These are phyloP conservation scores for Plebejus melissa DNA, from an alignment of 2,888 invertebrate genomes.

Conservation along the genomic window DNA sequence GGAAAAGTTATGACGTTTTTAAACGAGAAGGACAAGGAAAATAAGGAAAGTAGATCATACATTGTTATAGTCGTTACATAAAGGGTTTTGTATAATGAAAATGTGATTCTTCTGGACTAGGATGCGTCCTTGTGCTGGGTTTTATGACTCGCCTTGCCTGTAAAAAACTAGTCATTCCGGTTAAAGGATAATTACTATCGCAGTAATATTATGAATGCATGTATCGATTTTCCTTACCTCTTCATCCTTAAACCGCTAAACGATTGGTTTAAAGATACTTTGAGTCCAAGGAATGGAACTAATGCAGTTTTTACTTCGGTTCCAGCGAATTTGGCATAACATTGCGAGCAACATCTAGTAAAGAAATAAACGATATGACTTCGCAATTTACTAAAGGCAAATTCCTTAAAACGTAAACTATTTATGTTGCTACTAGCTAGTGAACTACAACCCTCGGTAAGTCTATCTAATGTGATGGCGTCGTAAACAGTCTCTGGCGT, in stretches of 20 bases:
- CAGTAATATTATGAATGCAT: neutral
- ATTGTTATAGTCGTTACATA: no score
- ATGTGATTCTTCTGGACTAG: no score
- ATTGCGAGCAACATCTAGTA: neutral
- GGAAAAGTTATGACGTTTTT: neutral
- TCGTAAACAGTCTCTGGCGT: constrained; percentile 12
- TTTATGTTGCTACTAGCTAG: neutral
- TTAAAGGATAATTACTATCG: neutral
- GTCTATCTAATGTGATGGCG: constrained; percentile 5
- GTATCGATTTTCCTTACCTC: neutral
- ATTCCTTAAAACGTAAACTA: neutral
- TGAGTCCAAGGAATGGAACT: no score
- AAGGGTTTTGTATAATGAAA: no score
- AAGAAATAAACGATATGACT: neutral
- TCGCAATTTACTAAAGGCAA: neutral
- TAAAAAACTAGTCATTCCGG: no score
- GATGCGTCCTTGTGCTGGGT: no score
- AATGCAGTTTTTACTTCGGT: neutral
- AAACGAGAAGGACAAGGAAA: neutral
- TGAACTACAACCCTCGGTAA: neutral
- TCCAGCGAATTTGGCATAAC: neutral
- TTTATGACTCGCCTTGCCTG: no score
- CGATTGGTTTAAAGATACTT: no score
- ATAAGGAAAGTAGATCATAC: no score
- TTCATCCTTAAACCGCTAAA: no score